Evolutionary conservation across 2,113 vertebrate genomes (phyloP).

Genomic region (Tragelaphus buxtoni): DNA sequence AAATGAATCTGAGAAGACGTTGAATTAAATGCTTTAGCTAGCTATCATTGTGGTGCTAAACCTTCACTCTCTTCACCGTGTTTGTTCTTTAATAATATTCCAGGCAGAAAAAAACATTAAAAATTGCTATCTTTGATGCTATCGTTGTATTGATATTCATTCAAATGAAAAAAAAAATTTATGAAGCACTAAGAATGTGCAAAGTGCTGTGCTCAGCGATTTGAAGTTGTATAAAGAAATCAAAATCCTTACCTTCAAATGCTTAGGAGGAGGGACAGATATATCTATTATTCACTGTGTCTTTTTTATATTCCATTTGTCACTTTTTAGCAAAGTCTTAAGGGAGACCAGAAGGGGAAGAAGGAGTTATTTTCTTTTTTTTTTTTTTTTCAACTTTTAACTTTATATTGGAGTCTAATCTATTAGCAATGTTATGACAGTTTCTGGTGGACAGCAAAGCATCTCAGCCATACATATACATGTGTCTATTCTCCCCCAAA

Average conservation of each 20-base stretch:
- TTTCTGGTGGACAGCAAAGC: not conserved
- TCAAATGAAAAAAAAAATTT: constrained; percentile 25
- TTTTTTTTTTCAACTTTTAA: not conserved
- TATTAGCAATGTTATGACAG: not conserved
- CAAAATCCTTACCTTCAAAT: not conserved
- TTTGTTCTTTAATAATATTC: not conserved
- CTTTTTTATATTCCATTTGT: not conserved
- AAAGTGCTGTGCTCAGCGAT: not conserved
- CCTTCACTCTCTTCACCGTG: not conserved
- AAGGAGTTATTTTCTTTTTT: not conserved
- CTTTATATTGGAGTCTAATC: not conserved
- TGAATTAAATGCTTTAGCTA: not conserved
- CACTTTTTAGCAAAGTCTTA: not conserved
- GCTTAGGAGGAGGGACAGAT: not conserved
- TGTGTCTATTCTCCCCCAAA: not conserved
- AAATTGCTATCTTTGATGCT: not conserved
- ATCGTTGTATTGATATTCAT: not conserved
- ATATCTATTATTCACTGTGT: not conserved
- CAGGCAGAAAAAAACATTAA: constrained; percentile 7
- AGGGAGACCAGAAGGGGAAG: not conserved
- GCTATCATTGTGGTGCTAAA: not conserved
- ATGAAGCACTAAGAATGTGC: not conserved
- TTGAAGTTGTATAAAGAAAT: not conserved
- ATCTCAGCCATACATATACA: not conserved
- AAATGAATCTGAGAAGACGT: not conserved